Percentiles rank a stretch among this genome's conserved stretches.
Conservation (phyloP, 23 tunicate species). For the Ascidia mentula region DNA sequence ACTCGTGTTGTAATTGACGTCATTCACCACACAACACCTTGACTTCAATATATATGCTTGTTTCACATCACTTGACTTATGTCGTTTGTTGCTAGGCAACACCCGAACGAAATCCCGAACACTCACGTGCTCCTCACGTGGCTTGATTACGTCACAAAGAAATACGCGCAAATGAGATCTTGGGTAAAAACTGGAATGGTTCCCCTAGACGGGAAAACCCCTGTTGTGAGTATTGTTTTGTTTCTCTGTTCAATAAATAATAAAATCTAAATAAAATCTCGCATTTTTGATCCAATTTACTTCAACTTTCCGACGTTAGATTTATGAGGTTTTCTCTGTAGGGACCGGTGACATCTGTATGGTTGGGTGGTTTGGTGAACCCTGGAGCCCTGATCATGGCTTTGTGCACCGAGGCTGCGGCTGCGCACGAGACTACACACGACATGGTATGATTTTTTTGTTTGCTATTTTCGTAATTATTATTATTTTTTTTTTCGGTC, state of each 20-base stretch:
- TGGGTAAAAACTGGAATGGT: slow-evolving; percentile 88
- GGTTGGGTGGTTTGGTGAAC: slow-evolving; percentile 85
- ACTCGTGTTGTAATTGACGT: too few relatives aligned
- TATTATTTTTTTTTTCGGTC: neutral
- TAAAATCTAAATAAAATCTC: too few relatives aligned
- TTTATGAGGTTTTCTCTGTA: too few relatives aligned
- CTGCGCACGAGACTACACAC: slow-evolving; percentile 62
- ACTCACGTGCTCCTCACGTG: slow-evolving; percentile 79
- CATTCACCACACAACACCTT: too few relatives aligned
- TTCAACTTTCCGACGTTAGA: too few relatives aligned
- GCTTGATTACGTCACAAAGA: slow-evolving; percentile 70
- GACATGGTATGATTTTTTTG: slow-evolving; percentile 35
- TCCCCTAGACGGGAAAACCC: slow-evolving; percentile 70
- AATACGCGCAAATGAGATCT: slow-evolving; percentile 54
- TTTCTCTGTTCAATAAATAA: too few relatives aligned
- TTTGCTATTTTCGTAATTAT: neutral
- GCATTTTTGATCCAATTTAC: too few relatives aligned
- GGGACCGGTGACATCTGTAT: slow-evolving; percentile 64
- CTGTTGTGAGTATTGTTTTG: slow-evolving; percentile 61
- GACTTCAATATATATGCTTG: too few relatives aligned
- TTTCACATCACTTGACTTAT: neutral
- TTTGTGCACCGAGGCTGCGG: slow-evolving; percentile 89
- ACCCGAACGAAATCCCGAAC: slow-evolving; percentile 74
- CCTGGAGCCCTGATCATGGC: slow-evolving; percentile 79
- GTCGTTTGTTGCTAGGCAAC: slow-evolving; percentile 42